A percentile compares a stretch with the other conserved stretches of the same genome.
phyloP scores from a whole-genome alignment of 2,888 invertebrate species.

The Caradrina kadenii region DNA sequence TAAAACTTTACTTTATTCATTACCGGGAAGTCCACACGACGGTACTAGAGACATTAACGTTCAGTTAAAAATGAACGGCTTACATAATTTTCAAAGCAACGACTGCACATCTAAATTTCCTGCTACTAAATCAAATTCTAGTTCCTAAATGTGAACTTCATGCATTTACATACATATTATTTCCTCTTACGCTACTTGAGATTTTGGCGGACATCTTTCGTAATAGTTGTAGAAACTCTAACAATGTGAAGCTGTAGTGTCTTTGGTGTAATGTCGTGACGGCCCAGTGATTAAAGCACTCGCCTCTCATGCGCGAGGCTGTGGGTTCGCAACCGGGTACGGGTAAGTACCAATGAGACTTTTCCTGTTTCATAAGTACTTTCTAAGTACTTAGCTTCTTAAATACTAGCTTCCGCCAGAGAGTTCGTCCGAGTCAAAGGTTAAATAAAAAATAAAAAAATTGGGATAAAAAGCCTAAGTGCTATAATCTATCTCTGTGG shows the following conservation, averaged over 20 bases:
- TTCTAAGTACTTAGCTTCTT: too few relatives aligned
- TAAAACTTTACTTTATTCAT: neutral
- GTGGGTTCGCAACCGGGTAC: too few relatives aligned
- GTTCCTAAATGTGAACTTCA: constrained; percentile 29
- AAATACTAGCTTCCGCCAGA: too few relatives aligned
- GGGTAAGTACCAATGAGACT: too few relatives aligned
- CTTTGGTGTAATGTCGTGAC: neutral
- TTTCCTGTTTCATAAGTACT: too few relatives aligned
- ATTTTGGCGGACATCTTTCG: constrained; percentile 25
- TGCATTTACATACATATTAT: constrained; percentile 52
- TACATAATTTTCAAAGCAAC: constrained; percentile 41
- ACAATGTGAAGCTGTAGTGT: constrained; percentile 1
- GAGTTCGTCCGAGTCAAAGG: too few relatives aligned
- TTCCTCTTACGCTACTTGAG: constrained; percentile 38
- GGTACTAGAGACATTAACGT: constrained; percentile 4
- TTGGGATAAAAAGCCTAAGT: too few relatives aligned
- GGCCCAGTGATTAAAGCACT: too few relatives aligned
- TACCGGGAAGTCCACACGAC: neutral
- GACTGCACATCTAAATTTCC: constrained; percentile 44
- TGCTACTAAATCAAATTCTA: constrained; percentile 50
- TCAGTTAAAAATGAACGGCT: constrained; percentile 36
- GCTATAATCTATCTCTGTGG: too few relatives aligned
- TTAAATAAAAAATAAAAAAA: too few relatives aligned
- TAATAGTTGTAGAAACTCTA: constrained; percentile 37
- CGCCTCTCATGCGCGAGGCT: too few relatives aligned